Conservation (phyloP, 2,113 vertebrate genomes). For the Platichthys flesus region DNA sequence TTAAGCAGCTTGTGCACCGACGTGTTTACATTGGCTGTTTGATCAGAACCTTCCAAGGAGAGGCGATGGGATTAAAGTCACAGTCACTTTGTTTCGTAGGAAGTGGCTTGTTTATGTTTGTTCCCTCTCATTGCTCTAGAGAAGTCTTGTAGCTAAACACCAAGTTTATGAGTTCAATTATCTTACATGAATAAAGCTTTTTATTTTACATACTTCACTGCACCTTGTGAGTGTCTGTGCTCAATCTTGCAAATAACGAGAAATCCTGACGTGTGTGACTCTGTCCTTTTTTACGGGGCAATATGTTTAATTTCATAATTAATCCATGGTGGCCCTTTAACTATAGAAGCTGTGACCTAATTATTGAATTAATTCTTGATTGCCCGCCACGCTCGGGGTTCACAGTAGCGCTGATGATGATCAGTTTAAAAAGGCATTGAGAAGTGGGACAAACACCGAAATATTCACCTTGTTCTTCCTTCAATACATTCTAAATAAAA, state of each 20-base stretch:
- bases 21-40: constrained; percentile 38
- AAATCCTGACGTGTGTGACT: neutral
- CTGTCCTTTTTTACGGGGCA: constrained; percentile 4
- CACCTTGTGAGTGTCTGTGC: neutral
- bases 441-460: constrained; percentile 3
- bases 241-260: no score
- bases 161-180: neutral
- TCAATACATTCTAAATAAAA: neutral
- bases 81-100: constrained; percentile 34
- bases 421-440: neutral
- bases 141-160: constrained; percentile 5
- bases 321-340: constrained; percentile 30
- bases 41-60: constrained; percentile 30
- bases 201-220: neutral
- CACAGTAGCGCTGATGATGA: constrained; percentile 1
- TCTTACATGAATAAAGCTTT: neutral
- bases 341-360: constrained; percentile 19
- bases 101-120: constrained; percentile 43
- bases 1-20: neutral
- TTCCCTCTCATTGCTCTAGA: constrained; percentile 26
- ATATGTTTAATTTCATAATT: constrained; percentile 50
- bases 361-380: constrained; percentile 35
- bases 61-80: constrained; percentile 38
- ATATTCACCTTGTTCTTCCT: neutral
- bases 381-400: constrained; percentile 1